Percentiles rank a stretch among this genome's conserved stretches.
phyloP scores from a whole-genome alignment of 2,888 invertebrate species.

The Adineta ricciae region DNA sequence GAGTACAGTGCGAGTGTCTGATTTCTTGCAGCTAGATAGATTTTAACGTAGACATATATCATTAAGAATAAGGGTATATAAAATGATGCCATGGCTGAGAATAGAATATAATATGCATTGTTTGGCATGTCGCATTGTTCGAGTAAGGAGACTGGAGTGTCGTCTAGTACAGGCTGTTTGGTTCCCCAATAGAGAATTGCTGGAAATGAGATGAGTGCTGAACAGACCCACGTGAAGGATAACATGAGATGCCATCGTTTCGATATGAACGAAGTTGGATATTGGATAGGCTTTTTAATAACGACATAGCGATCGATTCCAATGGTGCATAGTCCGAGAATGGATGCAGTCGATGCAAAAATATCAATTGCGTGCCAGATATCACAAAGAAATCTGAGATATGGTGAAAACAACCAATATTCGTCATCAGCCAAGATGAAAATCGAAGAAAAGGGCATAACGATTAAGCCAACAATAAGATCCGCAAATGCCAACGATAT shows the following conservation, averaged over 20 bases:
- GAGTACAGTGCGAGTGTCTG: slow-evolving; percentile 57
- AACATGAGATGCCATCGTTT: slow-evolving; percentile 75
- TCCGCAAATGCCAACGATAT: no score
- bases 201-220: slow-evolving; percentile 87
- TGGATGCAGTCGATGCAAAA: slow-evolving; percentile 89
- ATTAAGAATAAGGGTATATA: slow-evolving; percentile 90
- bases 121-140: slow-evolving; percentile 78
- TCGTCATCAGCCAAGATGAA: no score
- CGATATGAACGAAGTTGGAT: slow-evolving; percentile 83
- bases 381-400: slow-evolving; percentile 72
- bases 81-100: slow-evolving; percentile 93
- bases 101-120: slow-evolving; percentile 84
- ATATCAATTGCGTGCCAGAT: slow-evolving; percentile 93
- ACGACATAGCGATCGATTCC: slow-evolving; percentile 94
- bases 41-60: slow-evolving; percentile 92
- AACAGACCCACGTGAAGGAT: slow-evolving; percentile 87
- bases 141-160: background rate
- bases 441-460: no score
- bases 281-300: slow-evolving; percentile 94
- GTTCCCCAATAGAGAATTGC: slow-evolving; percentile 58
- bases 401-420: slow-evolving; percentile 61
- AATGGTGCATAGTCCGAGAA: slow-evolving; percentile 89
- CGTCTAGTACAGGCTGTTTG: background rate
- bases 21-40: slow-evolving; percentile 80
- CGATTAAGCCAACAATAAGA: no score